Evolutionary conservation across 2,797 vertebrate genomes (phyloP), one percentile per base, ranked within the genome.

Genomic region (Chrosomus eos): DNA sequence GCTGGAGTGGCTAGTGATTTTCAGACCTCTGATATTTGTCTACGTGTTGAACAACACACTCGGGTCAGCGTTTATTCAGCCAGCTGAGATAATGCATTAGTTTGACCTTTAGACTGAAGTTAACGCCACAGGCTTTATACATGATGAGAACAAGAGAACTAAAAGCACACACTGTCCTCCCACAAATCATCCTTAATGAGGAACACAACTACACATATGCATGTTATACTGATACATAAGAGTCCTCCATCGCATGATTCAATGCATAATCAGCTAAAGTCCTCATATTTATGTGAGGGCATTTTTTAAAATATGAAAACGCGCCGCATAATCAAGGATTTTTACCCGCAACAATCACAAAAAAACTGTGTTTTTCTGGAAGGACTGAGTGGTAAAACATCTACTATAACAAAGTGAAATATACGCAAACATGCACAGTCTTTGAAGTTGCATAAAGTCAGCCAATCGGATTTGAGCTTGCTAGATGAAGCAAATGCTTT

Each of bases 81-180:
- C 43, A 67, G 62, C 62, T 11, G 14, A 51, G 64, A 68, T 68
- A n/a, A 38, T 53, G 62, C 14, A 67, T 79, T 66, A 79, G 77
- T 66, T 23, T 80, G 77, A 80, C 62, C 77, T 76, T 40, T 58
- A 76, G 31, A 58, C 33, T 58, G 40, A 5, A 43, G n/a, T 43
- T 64, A 33, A 80, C 26, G 6, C 62, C 8, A 64, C 28, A 80
- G 43, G 19, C 43, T 14, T 16, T 66, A 80, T 0, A 68, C 62
- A 26, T 14, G 1, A 31, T 51, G 51, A 33, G 16, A 19, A 4
- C 19, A 31, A 19, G 26, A 55, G 51, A 38, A 53, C 21, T 75
- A 36, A 60, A 58, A n/a, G 23, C 53, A 58, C 51, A 76, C 53
- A 38, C 33, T 76, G 23, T 76, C 53, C 53, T 40, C 53, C 53